Evolutionary conservation across 2,113 vertebrate genomes (phyloP), one percentile per base, ranked within the genome.

Genomic region (Elachura formosa): DNA sequence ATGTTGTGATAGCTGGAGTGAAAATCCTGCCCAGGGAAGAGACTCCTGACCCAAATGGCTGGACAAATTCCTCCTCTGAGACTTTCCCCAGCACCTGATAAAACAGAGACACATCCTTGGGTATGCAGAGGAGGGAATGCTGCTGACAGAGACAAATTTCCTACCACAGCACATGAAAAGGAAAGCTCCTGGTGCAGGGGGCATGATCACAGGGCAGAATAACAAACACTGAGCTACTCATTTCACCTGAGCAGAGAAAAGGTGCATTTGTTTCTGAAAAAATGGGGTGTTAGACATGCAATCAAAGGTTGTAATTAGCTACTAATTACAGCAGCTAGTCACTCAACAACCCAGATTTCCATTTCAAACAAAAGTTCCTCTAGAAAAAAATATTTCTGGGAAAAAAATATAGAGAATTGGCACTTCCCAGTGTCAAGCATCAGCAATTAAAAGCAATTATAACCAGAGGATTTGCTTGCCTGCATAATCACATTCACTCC

Each of bases 361-460:
- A 22, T 46, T 76, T 87, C 67, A 87, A 84, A 89, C 79, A 74
- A 36, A 81, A 86, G 77, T 49, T 68, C 56, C 21, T 7, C 5
- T 1, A 67, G 79, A 12, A 74, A 76, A 76, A 83, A 77, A 33
- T 7, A 23, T 4, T 43, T 36, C 48, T 33, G 26, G 14, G 9
- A 66, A 41, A 61, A 48, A 67, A 58, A 49, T 26, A 5, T 1
- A 36, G 11, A 52, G n/a, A 33, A 34, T 12, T 62, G 28, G 26
- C 51, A 41, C 62, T 91, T 89, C 10, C 4, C 46, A 49, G 29
- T 64, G 61, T 54, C 66, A 87, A 89, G 43, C 26, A 87, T 69
- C 41, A 85, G 74, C 87, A 89, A 93, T 95, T 95, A 93, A 91
- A 94, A 89, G 66, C 77, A 34, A 89, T 91, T 92, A 79, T 41